Percentiles rank a stretch among this genome's conserved stretches.
phyloP scores from a whole-genome alignment of 2,113 vertebrate species.

The Ardeotis arabs region DNA sequence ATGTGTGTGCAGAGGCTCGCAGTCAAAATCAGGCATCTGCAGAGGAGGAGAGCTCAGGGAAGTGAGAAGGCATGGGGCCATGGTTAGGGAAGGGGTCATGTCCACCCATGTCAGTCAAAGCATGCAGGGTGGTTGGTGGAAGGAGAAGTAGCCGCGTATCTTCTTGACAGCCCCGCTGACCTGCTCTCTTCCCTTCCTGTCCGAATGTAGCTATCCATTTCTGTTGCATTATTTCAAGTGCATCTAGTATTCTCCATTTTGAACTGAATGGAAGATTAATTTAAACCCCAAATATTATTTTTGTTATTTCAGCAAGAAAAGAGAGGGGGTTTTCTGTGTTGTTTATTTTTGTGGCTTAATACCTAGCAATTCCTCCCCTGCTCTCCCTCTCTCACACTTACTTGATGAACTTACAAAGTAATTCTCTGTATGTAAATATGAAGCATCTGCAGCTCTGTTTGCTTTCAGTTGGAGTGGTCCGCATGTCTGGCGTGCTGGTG shows the following conservation, averaged over 20 bases:
- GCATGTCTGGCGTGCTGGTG: background rate
- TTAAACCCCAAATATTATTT: background rate
- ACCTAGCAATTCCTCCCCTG: background rate
- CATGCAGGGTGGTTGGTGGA: accelerated
- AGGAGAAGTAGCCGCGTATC: background rate
- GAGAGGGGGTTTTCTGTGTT: accelerated
- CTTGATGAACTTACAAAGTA: background rate
- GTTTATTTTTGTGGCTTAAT: background rate
- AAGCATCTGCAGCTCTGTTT: background rate
- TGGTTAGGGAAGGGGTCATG: background rate
- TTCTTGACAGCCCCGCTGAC: background rate
- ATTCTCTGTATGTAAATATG: background rate
- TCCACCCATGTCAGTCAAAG: background rate
- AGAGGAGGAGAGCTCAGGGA: background rate
- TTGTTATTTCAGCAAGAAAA: background rate
- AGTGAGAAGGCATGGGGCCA: accelerated
- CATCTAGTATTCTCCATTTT: background rate
- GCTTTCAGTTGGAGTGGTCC: background rate
- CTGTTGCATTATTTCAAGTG: background rate
- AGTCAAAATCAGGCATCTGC: background rate
- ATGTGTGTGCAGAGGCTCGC: background rate
- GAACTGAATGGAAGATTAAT: background rate
- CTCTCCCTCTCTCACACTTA: background rate
- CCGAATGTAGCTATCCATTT: background rate
- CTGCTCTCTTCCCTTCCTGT: background rate